A percentile compares a stretch with the other conserved stretches of the same genome.
Evolutionary conservation across 2,888 invertebrate species (phyloP).

Genomic region (Litoditis marina): DNA sequence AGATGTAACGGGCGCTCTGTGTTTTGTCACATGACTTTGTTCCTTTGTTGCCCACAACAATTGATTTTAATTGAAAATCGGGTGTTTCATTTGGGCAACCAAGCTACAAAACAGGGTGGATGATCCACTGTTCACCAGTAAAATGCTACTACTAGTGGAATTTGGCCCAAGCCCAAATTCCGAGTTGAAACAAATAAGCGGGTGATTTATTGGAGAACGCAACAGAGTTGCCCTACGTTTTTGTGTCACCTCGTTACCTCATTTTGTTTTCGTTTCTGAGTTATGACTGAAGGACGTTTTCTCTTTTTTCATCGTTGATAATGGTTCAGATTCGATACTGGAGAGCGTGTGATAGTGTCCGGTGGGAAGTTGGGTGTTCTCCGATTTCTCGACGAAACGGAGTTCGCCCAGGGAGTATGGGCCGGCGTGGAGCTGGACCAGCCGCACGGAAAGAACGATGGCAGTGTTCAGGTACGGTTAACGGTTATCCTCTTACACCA

Average conservation of each 20-base stretch:
- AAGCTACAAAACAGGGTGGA: too few species aligned
- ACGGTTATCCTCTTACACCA: too few species aligned
- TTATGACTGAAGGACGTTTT: neutral
- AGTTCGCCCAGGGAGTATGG: slow-evolving; percentile 79
- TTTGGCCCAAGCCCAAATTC: neutral
- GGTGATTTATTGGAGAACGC: too few species aligned
- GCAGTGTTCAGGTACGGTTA: slow-evolving; percentile 83
- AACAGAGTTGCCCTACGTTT: neutral
- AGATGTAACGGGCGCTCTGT: too few species aligned
- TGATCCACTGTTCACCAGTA: too few species aligned
- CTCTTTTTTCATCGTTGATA: too few species aligned
- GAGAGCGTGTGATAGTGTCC: slow-evolving; percentile 47
- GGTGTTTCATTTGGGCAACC: too few species aligned
- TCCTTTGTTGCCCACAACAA: too few species aligned
- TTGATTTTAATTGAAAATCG: too few species aligned
- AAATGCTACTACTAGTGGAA: neutral
- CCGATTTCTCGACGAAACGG: slow-evolving; percentile 63
- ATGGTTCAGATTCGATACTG: slow-evolving; percentile 39
- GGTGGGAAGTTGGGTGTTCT: slow-evolving; percentile 63
- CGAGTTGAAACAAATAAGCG: too few species aligned
- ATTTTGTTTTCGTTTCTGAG: neutral
- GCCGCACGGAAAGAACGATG: slow-evolving; percentile 90
- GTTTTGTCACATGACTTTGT: too few species aligned
- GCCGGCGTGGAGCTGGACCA: slow-evolving; percentile 92
- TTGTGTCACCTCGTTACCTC: neutral